phyloP scores from a whole-genome alignment of 1,140 invertebrate genomes.

The Aphaenogaster ashmeadi region DNA sequence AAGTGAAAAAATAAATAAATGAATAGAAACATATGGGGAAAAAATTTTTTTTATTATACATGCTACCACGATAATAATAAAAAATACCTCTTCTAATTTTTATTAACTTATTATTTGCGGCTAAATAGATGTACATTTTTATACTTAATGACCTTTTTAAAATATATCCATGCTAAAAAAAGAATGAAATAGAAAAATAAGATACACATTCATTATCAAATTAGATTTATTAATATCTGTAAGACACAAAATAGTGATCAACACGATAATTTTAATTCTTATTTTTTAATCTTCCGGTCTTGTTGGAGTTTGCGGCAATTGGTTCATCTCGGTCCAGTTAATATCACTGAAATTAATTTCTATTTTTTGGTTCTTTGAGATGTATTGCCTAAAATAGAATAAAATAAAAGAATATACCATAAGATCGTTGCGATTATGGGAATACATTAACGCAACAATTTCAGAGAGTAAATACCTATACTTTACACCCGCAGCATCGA shows the following conservation, averaged over 20 bases:
- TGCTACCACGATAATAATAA: conserved; percentile 10
- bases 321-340: conserved; percentile 87
- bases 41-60: conserved; percentile 21
- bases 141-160: background rate
- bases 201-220: background rate
- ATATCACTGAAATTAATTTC: conserved; percentile 91
- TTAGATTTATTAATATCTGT: background rate
- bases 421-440: background rate
- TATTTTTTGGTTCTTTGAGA: conserved; percentile 89
- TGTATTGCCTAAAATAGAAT: conserved; percentile 89
- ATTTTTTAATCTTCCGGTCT: conserved; percentile 60
- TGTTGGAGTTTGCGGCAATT: conserved; percentile 83
- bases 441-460: conserved; percentile 29
- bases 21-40: conserved; percentile 42
- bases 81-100: background rate
- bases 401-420: background rate
- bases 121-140: background rate
- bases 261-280: background rate
- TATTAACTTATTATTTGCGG: background rate
- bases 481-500: conserved; percentile 91
- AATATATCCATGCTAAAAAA: background rate
- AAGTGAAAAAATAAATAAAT: conserved; percentile 70
- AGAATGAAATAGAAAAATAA: background rate
- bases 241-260: background rate
- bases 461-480: conserved; percentile 86